A percentile compares a stretch with the other conserved stretches of the same genome.
These are phyloP conservation scores for Nansenia antarctica DNA, from an alignment of 2,113 vertebrate species.

Conservation along the genomic window DNA sequence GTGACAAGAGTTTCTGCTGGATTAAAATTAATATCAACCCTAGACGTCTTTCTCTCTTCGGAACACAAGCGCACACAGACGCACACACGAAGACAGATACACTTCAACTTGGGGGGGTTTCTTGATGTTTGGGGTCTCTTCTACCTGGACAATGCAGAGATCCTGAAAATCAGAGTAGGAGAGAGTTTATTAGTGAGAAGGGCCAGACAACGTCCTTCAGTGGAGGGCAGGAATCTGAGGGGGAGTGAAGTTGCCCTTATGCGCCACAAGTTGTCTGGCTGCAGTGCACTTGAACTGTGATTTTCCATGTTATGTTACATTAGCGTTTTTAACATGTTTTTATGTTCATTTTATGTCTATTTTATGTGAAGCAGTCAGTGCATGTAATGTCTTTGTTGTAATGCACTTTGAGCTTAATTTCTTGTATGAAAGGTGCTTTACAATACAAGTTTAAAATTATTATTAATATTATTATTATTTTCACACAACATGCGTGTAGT, in stretches of 20 bases:
- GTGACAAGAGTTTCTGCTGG: constrained; percentile 53
- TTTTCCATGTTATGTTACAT: background rate
- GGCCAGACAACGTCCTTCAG: too few relatives aligned
- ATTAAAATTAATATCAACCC: constrained; percentile 64
- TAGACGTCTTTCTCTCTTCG: constrained; percentile 22
- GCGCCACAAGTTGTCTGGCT: too few relatives aligned
- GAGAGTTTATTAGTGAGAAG: background rate
- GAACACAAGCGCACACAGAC: constrained; percentile 9
- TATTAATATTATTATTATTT: background rate
- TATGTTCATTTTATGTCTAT: too few relatives aligned
- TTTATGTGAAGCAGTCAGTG: too few relatives aligned
- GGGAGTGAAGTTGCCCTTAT: background rate
- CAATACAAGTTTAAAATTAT: background rate
- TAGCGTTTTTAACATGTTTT: background rate
- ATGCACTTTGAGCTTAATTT: background rate
- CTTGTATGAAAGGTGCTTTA: background rate
- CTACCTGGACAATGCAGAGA: constrained; percentile 76
- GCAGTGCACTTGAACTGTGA: background rate
- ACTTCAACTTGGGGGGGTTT: constrained; percentile 18
- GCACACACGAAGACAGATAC: constrained; percentile 19
- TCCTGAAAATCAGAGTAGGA: constrained; percentile 51
- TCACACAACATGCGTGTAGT: background rate
- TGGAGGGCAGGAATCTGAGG: background rate
- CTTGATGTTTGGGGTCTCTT: constrained; percentile 59
- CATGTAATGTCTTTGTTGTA: background rate